Evolutionary conservation across 2,113 vertebrate species (phyloP).

Genomic region (Bungarus multicinctus): DNA sequence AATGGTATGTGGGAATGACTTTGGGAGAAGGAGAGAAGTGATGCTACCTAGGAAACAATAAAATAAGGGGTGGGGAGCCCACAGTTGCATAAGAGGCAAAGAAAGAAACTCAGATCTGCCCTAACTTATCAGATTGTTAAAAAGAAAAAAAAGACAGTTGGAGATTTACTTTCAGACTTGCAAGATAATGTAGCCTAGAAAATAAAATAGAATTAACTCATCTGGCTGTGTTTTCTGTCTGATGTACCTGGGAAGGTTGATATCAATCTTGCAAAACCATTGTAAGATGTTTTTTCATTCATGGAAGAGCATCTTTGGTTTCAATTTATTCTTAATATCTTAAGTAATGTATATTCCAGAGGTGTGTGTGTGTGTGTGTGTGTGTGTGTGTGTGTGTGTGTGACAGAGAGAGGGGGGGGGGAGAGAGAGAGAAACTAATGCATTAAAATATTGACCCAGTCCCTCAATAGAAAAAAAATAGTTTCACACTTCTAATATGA

Average conservation of each 20-base stretch:
- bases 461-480: not conserved
- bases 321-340: not conserved
- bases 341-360: not conserved
- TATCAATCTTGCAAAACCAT: not conserved
- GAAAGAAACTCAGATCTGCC: not conserved
- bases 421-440: not conserved
- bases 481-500: not conserved
- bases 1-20: not conserved
- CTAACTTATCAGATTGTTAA: not conserved
- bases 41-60: not conserved
- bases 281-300: not conserved
- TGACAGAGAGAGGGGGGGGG: too few relatives aligned
- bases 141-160: not conserved
- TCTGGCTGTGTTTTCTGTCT: not conserved
- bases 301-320: not conserved
- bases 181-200: not conserved
- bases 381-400: too few relatives aligned
- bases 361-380: too few relatives aligned
- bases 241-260: not conserved
- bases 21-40: not conserved
- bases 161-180: not conserved
- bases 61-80: not conserved
- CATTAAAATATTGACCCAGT: not conserved
- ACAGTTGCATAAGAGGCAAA: not conserved
- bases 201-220: not conserved